Base-by-base conservation (phyloP, 2,797 vertebrate species). In the Acanthornis magna region DNA sequence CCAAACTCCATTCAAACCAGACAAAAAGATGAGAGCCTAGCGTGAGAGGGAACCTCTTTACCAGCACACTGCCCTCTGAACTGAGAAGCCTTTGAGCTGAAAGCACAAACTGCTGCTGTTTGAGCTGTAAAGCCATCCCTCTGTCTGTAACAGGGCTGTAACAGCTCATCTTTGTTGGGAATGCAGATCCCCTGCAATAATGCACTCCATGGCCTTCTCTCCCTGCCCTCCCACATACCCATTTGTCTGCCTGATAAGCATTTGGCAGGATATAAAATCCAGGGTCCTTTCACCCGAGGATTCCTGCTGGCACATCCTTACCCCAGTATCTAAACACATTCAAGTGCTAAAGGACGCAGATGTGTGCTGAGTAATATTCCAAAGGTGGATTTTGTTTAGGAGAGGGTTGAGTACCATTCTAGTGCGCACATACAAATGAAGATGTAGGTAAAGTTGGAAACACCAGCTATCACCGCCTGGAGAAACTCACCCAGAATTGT, bases 81-180 rank as follows among this genome's bases (percentile, higher is more conserved):
- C 85, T 93, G 66, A 82, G 70, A 34, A 48, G 51, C 43, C 74
- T 94, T 95, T 90, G 80, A 94, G 77, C 0, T 81, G 71, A 60
- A 62, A 82, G 77, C 77, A 95, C 91, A 76, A 82, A 73, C 83
- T 94, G 45, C 93, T 85, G 80, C 63, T 94, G 93, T 95, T 51
- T 66, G 55, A 70, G 43, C 29, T 76, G 40, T 38, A 16, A 93
- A 94, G 48, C 72, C 43, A 55, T 34, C 36, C 43, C n/a, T 95
- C 82, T 95, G 79, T 85, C 66, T 72, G 61, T 23, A 86, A 95
- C 74, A 95, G 83, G 79, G 82, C 66, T 68, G 61, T 23, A 86
- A 95, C 74, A 95, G 83, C 91, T 91, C 83, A 72, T 81, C 90
- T 95, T 94, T 89, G 57, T 88, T 62, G 53, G 68, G 50, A 78